Percentiles rank a stretch among this genome's conserved stretches.
Conservation (phyloP, 1,140 invertebrate genomes). For the Drosophila asahinai region DNA sequence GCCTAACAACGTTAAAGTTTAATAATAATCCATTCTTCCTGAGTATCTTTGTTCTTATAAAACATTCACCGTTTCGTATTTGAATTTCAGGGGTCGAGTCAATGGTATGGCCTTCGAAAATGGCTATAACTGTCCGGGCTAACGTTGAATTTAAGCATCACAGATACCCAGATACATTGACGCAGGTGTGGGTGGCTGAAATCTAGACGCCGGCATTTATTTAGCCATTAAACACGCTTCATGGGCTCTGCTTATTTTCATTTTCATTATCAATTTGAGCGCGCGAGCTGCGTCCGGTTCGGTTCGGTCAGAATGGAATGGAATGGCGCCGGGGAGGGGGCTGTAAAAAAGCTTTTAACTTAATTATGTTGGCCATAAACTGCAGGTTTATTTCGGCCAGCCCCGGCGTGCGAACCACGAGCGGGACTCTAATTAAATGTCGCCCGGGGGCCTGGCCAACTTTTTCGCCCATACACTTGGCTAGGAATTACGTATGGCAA, state of each 20-base stretch:
- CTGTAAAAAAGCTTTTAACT: slow-evolving; percentile 83
- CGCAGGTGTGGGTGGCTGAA: slow-evolving; percentile 63
- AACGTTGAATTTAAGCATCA: slow-evolving; percentile 39
- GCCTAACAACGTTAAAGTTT: neutral
- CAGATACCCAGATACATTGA: slow-evolving; percentile 13
- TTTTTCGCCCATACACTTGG: slow-evolving; percentile 32
- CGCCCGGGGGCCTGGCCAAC: slow-evolving; percentile 65
- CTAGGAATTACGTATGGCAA: slow-evolving; percentile 24
- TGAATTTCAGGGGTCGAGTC: slow-evolving; percentile 48
- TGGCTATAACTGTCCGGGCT: slow-evolving; percentile 27
- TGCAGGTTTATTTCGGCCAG: slow-evolving; percentile 76
- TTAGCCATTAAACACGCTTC: slow-evolving; percentile 82
- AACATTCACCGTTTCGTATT: slow-evolving; percentile 43
- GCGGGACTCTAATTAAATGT: slow-evolving; percentile 76
- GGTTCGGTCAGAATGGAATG: slow-evolving; percentile 16
- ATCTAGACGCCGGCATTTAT: slow-evolving; percentile 69
- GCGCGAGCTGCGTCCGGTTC: slow-evolving; percentile 47
- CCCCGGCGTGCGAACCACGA: slow-evolving; percentile 55
- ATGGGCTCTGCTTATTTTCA: slow-evolving; percentile 79
- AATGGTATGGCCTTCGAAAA: slow-evolving; percentile 54
- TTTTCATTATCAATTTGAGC: slow-evolving; percentile 82
- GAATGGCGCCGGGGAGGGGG: slow-evolving; percentile 4
- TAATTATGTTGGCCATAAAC: slow-evolving; percentile 83
- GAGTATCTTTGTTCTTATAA: slow-evolving; percentile 4
- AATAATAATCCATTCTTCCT: slow-evolving; percentile 12